Evolutionary conservation across 1,140 invertebrate genomes (phyloP), one percentile per base, ranked within the genome.

Genomic region (Drosophila nigrodunni): DNA sequence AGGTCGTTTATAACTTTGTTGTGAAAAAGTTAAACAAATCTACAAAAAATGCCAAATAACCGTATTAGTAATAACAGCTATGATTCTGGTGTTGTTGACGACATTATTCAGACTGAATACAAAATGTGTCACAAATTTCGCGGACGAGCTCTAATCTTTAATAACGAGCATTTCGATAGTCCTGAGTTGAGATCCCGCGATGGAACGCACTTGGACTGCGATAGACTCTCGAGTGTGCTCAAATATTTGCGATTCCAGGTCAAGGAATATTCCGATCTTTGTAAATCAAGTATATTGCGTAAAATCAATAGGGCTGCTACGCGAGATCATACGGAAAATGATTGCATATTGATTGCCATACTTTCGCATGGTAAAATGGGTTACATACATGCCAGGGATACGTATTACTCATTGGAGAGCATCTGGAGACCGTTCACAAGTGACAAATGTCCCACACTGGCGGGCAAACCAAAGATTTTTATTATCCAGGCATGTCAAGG

Each of bases 401-500:
- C 94, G 25, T 94, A 95, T 10, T 97, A 97, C 82, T 96, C 97
- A 88, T 94, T 96, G 39, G 95, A 98, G 54, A 93, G 94, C 67
- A 93, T 99, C n/a, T 97, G 97, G 95, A 94, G 94, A 46, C 94
- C 95, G 60, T 98, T 99, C 88, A 97, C 97, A 58, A 96, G 96
- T 10, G 95, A 98, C 90, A 96, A 95, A 69, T 98, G 97, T 83
- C 95, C 95, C 13, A 94, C 95, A 68, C 93, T 99, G 49, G 96
- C 96, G 83, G 97, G 98, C 21, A 98, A 98, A 93, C 97, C 97
- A n/a, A 98, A 98, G 92, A 70, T 98, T 44, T 98, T 98, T 92
- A 97, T 98, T 82, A 96, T 98, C 79, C 97, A 98, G 94, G 97
- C 97, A 74, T 98, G 97, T 79, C 97, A 97, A 93, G 97, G 97